Conservation (phyloP, 1,140 invertebrate species). For the Metaphire vulgaris region DNA sequence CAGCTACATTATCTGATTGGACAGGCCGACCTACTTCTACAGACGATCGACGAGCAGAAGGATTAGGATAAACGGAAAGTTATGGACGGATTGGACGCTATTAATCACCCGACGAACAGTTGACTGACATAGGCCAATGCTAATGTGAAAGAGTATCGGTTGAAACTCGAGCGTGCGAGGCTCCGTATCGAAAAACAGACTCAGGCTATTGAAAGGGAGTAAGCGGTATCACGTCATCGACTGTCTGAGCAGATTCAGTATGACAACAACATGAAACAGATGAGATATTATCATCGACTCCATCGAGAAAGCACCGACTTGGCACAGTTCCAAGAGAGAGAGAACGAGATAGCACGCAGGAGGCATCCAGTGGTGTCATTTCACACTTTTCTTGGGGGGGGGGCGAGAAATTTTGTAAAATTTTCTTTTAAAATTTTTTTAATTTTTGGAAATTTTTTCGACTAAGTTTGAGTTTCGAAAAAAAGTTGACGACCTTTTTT, state of each 20-base stretch:
- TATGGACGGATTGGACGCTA: background rate
- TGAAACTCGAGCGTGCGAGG: background rate
- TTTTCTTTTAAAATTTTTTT: too few species aligned
- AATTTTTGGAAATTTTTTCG: too few species aligned
- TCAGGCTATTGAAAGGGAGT: background rate
- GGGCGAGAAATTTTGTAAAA: too few species aligned
- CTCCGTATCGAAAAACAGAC: background rate
- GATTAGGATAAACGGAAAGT: slow-evolving; percentile 21
- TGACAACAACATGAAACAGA: too few species aligned
- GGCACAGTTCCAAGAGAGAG: background rate
- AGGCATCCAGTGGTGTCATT: too few species aligned
- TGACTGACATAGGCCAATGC: background rate
- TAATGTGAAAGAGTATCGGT: background rate
- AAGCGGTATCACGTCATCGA: background rate
- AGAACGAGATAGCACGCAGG: background rate
- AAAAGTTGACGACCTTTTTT: too few species aligned
- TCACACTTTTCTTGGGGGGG: too few species aligned
- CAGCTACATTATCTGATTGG: slow-evolving; percentile 48
- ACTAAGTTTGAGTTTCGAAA: too few species aligned
- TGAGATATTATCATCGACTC: too few species aligned
- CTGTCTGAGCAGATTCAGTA: background rate
- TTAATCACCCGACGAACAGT: background rate
- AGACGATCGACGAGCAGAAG: slow-evolving; percentile 40
- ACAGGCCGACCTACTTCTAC: slow-evolving; percentile 44
- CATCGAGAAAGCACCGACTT: background rate